A percentile compares a stretch with the other conserved stretches of the same genome.
Conservation (phyloP, 2,888 invertebrate species). For the Flexamia atlantica region DNA sequence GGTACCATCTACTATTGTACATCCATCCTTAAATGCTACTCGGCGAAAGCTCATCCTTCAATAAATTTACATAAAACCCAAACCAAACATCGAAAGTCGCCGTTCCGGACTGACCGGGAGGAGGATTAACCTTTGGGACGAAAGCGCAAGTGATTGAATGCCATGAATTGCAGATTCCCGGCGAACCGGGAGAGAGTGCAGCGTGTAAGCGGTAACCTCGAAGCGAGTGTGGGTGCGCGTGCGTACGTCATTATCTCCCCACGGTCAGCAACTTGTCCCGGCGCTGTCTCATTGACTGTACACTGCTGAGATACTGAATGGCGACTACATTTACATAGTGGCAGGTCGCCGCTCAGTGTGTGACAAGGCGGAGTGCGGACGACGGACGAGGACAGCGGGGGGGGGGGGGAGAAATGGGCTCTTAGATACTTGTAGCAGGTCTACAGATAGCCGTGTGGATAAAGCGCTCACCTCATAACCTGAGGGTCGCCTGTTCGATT, state of each 20-base stretch:
- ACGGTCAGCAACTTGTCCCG: conserved; percentile 8
- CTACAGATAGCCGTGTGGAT: too few relatives aligned
- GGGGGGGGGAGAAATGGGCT: too few relatives aligned
- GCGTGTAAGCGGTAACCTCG: not conserved
- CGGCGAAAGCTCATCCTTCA: not conserved
- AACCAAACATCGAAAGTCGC: conserved; percentile 22
- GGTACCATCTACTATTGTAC: too few relatives aligned
- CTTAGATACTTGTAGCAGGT: too few relatives aligned
- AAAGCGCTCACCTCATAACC: too few relatives aligned
- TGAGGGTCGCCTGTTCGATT: too few relatives aligned
- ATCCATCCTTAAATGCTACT: too few relatives aligned
- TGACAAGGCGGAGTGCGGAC: not conserved
- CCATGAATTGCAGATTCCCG: conserved; percentile 22
- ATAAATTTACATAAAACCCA: conserved; percentile 10
- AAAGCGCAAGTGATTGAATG: conserved; percentile 36
- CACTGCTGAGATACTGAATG: not conserved
- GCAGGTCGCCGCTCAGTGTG: not conserved
- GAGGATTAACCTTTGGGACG: conserved; percentile 4
- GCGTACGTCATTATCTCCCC: conserved; percentile 36
- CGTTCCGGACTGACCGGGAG: not conserved
- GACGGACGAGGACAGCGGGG: not conserved
- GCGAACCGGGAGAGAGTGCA: not conserved
- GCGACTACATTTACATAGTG: conserved; percentile 11
- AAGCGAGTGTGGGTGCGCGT: conserved; percentile 15
- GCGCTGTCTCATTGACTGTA: not conserved